Evolutionary conservation across 2,797 vertebrate species (phyloP), one percentile per base, ranked within the genome.

Genomic region (Pterois miles): DNA sequence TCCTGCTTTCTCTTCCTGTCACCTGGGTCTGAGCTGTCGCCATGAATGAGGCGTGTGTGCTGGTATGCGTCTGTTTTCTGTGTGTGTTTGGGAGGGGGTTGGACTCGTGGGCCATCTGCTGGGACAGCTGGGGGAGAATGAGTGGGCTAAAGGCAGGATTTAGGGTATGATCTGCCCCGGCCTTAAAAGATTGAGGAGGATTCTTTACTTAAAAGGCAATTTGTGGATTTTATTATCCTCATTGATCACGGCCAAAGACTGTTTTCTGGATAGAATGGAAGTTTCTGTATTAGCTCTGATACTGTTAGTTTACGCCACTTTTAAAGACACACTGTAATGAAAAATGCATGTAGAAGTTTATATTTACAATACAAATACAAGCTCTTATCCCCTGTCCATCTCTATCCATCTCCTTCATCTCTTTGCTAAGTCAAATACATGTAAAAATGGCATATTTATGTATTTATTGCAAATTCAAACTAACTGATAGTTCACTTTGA

Each of bases 91-190:
- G 33, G 23, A 62, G 67, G 76, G 76, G 60, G 70, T 22, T 56
- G 62, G 64, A 66, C 78, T 79, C 16, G 4, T 73, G 73, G 76
- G 86, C 92, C 93, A 94, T 94, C 93, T 94, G 93, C 91, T 91
- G 85, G 86, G 90, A 91, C 93, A 94, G 92, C 91, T 93, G 92
- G 88, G 75, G 22, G 70, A 67, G 78, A 59, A 77, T 78, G 81
- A 86, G 81, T 23, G 65, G 66, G 70, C 59, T 80, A 58, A 76
- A 83, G 74, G 65, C 68, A 81, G 91, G 89, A 89, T 90, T 92
- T 91, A 86, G 71, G 81, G 66, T 72, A 63, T 82, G 90, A 88
- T 88, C 88, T 62, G 63, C 62, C 71, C 70, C 40, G 4, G 70
- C 68, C 71, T 86, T 82, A 73, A 83, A 85, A 73, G 86, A 87